These are phyloP conservation scores for Anarrhichthys ocellatus DNA, from an alignment of 2,113 vertebrate genomes.

Conservation along the genomic window DNA sequence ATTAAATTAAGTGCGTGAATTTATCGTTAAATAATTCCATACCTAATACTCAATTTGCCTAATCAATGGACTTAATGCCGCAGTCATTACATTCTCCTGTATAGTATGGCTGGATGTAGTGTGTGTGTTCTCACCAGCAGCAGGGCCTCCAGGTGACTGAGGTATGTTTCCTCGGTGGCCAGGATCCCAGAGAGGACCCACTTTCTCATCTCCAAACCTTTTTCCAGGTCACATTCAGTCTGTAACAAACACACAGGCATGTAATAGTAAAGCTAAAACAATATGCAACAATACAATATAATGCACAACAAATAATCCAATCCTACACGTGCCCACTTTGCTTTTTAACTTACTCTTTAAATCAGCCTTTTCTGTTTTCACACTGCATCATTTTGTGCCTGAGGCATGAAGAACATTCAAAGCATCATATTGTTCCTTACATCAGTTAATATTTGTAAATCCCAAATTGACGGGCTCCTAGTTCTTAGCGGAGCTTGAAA, in stretches of 20 bases:
- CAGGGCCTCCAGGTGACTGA: slow-evolving; percentile 96
- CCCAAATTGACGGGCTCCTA: background rate
- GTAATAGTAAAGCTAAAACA: slow-evolving; percentile 9
- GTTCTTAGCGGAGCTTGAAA: background rate
- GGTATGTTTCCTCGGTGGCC: slow-evolving; percentile 95
- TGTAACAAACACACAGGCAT: slow-evolving; percentile 68
- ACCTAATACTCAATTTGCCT: background rate
- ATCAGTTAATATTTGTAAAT: background rate
- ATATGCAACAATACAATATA: background rate
- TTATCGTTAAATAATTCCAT: background rate
- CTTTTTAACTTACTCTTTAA: background rate
- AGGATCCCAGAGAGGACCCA: slow-evolving; percentile 98
- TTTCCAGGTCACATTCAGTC: slow-evolving; percentile 96
- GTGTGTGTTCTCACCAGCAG: slow-evolving; percentile 87
- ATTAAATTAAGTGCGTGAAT: background rate
- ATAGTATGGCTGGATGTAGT: background rate
- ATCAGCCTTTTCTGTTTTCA: background rate
- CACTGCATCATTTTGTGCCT: background rate
- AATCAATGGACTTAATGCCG: background rate
- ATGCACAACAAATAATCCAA: background rate
- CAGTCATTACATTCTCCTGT: background rate
- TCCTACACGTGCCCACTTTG: background rate
- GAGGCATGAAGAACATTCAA: background rate
- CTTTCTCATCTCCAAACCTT: slow-evolving; percentile 98
- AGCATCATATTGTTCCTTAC: background rate